Base-by-base conservation (phyloP, 1,140 invertebrate species). In the Drosophila busckii region DNA sequence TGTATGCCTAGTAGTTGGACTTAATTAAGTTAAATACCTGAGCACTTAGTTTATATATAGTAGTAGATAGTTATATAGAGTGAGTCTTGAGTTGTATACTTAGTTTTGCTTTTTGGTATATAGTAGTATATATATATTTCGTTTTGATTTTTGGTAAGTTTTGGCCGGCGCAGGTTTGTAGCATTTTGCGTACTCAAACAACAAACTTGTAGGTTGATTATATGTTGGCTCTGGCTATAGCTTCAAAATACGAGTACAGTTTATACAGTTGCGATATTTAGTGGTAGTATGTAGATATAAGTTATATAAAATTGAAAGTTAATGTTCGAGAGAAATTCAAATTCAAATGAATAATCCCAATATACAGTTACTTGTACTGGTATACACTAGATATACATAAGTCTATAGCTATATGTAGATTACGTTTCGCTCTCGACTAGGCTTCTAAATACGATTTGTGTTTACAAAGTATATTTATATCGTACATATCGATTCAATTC, bases 171-270 rank as follows among this genome's bases (percentile, higher is more conserved):
- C 73, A 82, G 69, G 75, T 68, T 78, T 78, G 73, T 80, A 80
- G 75, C 73, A 73, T 82, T 80, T 80, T 82, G 73, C 64, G 75
- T 80, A 82, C 64, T 73, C 69, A 80, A 73, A 78, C 70, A 76
- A 76, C 71, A 78, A 78, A 75, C 69, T 65, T 73, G 70, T 60
- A 75, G 70, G 60, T 58, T 28, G 61, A 53, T 68, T 78, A 78
- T 73, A 78, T 65, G 73, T 75, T n/a, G n/a, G n/a, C n/a, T n/a
- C 73, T 78, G 73, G 73, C 73, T 78, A 78, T 82, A 78, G 73
- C 73, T 78, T 78, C 73, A 78, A 78, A 73, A 78, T 78, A 76
- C 70, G 70, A 65, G 50, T 76, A 78, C 68, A 65, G 41, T 78
- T 80, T 78, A 80, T 80, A 78, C 68, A 80, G 44, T 63, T 75